Base-by-base conservation (phyloP, 2,797 vertebrate species). In the Champsocephalus gunnari region DNA sequence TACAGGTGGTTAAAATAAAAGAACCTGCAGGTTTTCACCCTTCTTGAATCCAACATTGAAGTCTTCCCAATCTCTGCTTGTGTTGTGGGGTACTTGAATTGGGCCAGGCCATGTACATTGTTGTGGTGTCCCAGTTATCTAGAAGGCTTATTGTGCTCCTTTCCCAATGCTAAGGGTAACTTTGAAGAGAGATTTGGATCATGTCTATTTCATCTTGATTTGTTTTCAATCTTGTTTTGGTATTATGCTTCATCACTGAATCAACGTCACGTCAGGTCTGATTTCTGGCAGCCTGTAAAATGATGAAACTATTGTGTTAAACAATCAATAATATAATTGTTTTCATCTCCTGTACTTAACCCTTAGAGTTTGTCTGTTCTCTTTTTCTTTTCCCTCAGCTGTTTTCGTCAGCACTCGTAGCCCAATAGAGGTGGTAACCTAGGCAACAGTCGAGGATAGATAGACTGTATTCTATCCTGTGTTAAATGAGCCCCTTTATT, bases 371-470 rank as follows among this genome's bases (percentile, higher is more conserved):
- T 73, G 19, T 66, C n/a, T 75, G 51, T 19, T 73, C 64, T 80
- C 43, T 75, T 51, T 75, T 57, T 56, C 32, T 17, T 66, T 59
- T 77, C 72, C 77, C 71, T 28, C 49, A 47, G 65, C 54, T 53
- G 64, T 54, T 59, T 81, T 77, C 44, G 43, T 89, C 86, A 84
- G 53, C 62, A 47, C 73, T 85, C 21, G 5, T 82, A 44, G 17
- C 65, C 72, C 75, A 88, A 73, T 68, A 75, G 71, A 83, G 73
- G 79, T 47, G 48, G 92, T 93, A 87, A 91, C 90, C 91, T 69
- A 80, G 91, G 92, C 74, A 92, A 93, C 92, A 66, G 63, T 54
- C 66, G 60, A 82, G 48, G 77, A 75, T 71, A 73, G 72, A 58
- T 70, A 69, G 79, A 73, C 75, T 47, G 58, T 64, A 70, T 74